phyloP scores from a whole-genome alignment of 2,797 vertebrate genomes.

The Acipenser transmontanus region DNA sequence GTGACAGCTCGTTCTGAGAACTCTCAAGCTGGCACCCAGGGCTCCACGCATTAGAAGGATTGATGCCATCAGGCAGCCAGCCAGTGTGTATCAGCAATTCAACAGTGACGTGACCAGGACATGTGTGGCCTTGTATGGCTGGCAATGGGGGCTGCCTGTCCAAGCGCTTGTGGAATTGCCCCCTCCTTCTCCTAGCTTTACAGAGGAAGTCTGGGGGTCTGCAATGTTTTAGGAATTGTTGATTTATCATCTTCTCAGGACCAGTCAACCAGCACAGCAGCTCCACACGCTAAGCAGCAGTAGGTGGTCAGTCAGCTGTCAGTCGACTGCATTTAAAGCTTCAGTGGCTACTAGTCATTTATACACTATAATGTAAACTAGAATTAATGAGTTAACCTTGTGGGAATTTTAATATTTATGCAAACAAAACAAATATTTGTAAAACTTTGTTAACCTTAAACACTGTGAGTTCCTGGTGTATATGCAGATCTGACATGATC shows the following conservation, averaged over 20 bases:
- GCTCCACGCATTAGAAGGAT: not conserved
- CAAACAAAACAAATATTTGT: too few relatives aligned
- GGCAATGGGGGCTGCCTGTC: conserved; percentile 12
- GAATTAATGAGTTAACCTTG: too few relatives aligned
- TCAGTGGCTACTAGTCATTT: too few relatives aligned
- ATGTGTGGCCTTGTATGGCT: conserved; percentile 20
- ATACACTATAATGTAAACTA: too few relatives aligned
- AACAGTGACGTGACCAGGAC: not conserved
- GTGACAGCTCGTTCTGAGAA: not conserved
- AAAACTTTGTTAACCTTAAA: too few relatives aligned
- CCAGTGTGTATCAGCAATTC: not conserved
- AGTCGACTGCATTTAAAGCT: too few relatives aligned
- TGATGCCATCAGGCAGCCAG: not conserved
- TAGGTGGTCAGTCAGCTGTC: not conserved
- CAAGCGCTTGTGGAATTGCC: conserved; percentile 3
- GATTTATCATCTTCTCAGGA: too few relatives aligned
- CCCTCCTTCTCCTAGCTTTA: conserved; percentile 10
- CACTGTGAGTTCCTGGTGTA: too few relatives aligned
- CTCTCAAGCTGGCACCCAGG: not conserved
- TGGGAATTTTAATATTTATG: too few relatives aligned
- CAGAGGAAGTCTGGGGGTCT: conserved; percentile 1
- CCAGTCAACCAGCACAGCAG: too few relatives aligned
- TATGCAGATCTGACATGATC: too few relatives aligned
- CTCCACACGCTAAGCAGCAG: too few relatives aligned
- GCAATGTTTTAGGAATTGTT: conserved; percentile 14